Evolutionary conservation across 2,797 vertebrate genomes (phyloP).

Genomic region (Falco novaeseelandiae): DNA sequence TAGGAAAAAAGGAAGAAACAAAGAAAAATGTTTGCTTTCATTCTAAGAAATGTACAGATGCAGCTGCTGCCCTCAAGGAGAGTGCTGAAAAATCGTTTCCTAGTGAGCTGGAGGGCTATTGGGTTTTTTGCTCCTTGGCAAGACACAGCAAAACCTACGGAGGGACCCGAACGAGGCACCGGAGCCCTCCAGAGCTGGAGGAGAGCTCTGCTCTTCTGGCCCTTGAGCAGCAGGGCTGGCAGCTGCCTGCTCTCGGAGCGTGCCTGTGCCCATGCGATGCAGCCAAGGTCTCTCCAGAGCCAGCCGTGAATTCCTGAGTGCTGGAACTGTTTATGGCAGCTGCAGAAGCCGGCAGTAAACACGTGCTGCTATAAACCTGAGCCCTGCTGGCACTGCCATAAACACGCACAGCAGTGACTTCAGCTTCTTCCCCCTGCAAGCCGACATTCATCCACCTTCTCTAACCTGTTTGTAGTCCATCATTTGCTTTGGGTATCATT

Average conservation of each 20-base stretch:
- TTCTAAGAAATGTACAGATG: background rate
- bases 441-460: rapidly evolving
- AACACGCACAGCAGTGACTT: background rate
- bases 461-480: background rate
- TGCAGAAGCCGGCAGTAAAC: background rate
- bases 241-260: background rate
- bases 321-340: background rate
- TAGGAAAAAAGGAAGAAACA: slow-evolving; percentile 17
- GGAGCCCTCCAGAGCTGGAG: background rate
- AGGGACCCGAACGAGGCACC: background rate
- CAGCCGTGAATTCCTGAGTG: rapidly evolving
- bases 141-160: rapidly evolving
- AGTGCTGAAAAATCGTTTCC: background rate
- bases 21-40: background rate
- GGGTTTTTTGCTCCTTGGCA: background rate
- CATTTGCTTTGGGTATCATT: background rate
- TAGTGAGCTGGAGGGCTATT: background rate
- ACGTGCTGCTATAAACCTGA: background rate
- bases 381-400: background rate
- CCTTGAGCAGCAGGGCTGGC: background rate
- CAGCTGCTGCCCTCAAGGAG: background rate
- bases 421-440: background rate
- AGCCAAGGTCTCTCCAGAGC: background rate
- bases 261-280: rapidly evolving
- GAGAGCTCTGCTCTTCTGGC: background rate